Evolutionary conservation across 2,113 vertebrate genomes (phyloP), one percentile per base, ranked within the genome.

Genomic region (Carettochelys insculpta): DNA sequence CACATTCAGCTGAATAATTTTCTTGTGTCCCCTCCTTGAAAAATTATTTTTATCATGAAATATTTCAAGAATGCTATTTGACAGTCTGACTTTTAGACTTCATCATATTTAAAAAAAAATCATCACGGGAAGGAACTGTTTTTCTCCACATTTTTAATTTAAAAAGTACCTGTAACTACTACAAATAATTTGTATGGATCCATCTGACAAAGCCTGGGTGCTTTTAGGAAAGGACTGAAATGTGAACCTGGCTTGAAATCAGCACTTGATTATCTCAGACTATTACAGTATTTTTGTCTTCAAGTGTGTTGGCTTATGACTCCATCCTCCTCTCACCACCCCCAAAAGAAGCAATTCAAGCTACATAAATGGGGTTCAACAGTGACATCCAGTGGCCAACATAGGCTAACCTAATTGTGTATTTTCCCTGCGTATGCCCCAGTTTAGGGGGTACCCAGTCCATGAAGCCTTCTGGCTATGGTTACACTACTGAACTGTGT

Each of bases 351-450:
- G 47, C 85, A 83, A 51, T 2, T 54, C 83, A 92, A 86, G 76
- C 48, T 77, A 7, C 22, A n/a, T 77, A 51, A 31, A 31, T 77
- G 76, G 76, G 48, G 48, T n/a, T 5, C 47, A 51, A 48, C 41
- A 29, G 41, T 45, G 38, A 75, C 71, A 75, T 27, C 31, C 31
- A 22, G 76, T 77, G 47, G 48, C 48, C 47, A 92, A 90, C 89
- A n/a, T 5, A n/a, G 19, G 73, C 45, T 58, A 85, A 94, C 80
- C 90, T 93, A 92, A 93, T 51, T 61, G 78, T 90, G 75, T 90
- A 90, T 34, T 89, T 92, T 94, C 45, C 1, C 38, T 53, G 78
- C 48, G 22, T 82, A 89, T 12, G 3, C 25, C 88, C 61, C 76
- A 50, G 77, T 92, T 92, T 89, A 78, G 78, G 90, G 85, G 85